Conservation (phyloP, 1,140 invertebrate species). For the Oreohelix idahoensis region DNA sequence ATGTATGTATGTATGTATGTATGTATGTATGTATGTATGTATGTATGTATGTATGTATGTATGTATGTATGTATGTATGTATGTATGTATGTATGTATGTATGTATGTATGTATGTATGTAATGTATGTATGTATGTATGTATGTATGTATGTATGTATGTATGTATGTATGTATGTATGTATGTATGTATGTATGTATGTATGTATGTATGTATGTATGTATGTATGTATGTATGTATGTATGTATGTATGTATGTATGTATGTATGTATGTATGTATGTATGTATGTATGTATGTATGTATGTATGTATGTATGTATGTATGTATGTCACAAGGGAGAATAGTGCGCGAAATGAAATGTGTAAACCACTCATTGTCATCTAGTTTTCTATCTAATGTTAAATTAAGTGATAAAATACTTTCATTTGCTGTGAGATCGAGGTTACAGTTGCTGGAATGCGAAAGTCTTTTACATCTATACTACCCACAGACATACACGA, state of each 20-base stretch:
- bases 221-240: conserved; percentile 50
- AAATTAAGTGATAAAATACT: too few relatives aligned
- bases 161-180: conserved; percentile 38
- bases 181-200: conserved; percentile 43
- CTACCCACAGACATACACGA: too few relatives aligned
- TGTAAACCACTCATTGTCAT: too few relatives aligned
- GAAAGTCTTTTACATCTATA: too few relatives aligned
- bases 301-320: conserved; percentile 45
- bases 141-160: conserved; percentile 41
- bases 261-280: conserved; percentile 47
- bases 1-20: conserved; percentile 21
- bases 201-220: conserved; percentile 42
- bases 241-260: conserved; percentile 49
- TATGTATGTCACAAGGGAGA: conserved; percentile 38
- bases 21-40: conserved; percentile 21
- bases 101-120: too few relatives aligned
- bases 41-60: conserved; percentile 38
- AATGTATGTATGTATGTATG: too few relatives aligned
- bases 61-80: conserved; percentile 27
- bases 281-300: conserved; percentile 46
- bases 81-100: conserved; percentile 39
- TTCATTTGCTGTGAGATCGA: too few relatives aligned
- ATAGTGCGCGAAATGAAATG: too few relatives aligned
- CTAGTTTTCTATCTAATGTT: too few relatives aligned
- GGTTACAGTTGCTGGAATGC: too few relatives aligned